Base-by-base conservation (phyloP, 2,113 vertebrate species). In the Triplophysa rosa region DNA sequence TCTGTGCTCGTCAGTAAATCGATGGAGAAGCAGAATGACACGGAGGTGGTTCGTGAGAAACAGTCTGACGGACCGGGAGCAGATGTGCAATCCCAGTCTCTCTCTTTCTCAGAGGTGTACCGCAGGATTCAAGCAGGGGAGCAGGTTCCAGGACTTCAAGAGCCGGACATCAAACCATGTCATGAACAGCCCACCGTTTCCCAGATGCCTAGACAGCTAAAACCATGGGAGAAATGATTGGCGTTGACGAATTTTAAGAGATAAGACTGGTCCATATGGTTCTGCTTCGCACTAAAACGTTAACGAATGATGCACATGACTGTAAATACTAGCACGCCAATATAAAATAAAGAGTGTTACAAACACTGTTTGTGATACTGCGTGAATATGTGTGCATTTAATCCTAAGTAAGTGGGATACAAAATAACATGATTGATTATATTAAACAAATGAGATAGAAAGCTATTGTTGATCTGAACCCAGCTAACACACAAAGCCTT, bases 61-160 rank as follows among this genome's bases (percentile, higher is more conserved):
- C n/a, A 58, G 3, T 19, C 17, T 5, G 62, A 65, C 33, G 19
- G 8, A 47, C 52, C 73, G 33, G 26, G 58, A 11, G 47, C 16
- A 40, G 49, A n/a, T 26, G 37, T 67, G 0, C 76, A 85, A 19
- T 54, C 12, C 0, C 64, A 4, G 23, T 82, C 82, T 63, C 87
- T 93, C 21, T 91, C 92, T 67, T 94, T 94, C 75, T 87, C 87
- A 0, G 89, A 93, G 78, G 92, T 94, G 80, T 92, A 93, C 83
- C 87, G 58, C 9, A 85, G 91, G 54, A 86, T 94, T 80, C 91
- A 93, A 83, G 89, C 87, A 13, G 93, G 93, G 0, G 87, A 92
- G 77, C 91, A 92, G 47, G 86, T 94, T 2, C 93, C 93, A 0
- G 92, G 92, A 72, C 85, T 86, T 8, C 75, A 77, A 33, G 87